phyloP scores from a whole-genome alignment of 2,797 vertebrate genomes.

The Chrysocyon brachyurus region DNA sequence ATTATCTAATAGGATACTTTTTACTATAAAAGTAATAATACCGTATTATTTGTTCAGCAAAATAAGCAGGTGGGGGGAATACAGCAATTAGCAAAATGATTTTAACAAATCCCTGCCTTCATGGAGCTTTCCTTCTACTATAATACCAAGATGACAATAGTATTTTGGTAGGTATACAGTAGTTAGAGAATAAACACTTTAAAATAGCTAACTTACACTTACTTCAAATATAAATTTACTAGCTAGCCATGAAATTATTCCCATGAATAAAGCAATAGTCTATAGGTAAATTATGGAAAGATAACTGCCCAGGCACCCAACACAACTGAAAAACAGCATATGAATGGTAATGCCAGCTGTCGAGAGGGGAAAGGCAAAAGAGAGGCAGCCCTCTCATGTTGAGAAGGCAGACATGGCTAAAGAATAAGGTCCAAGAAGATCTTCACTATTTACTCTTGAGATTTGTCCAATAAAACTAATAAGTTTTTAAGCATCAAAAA shows the following conservation, averaged over 20 bases:
- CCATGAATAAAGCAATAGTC: conserved; percentile 11
- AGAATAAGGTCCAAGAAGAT: conserved; percentile 40
- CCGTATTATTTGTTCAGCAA: conserved; percentile 46
- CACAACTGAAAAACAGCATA: conserved; percentile 29
- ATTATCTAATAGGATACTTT: not conserved
- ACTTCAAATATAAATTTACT: conserved; percentile 68
- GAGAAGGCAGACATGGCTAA: not conserved
- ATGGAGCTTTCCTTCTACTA: conserved; percentile 29
- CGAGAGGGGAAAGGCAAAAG: not conserved
- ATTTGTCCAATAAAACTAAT: conserved; percentile 21
- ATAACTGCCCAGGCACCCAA: not conserved
- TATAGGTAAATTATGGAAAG: conserved; percentile 43
- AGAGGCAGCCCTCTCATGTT: not conserved
- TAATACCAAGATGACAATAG: not conserved
- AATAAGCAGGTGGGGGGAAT: not conserved
- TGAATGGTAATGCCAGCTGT: not conserved
- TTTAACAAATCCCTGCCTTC: not conserved
- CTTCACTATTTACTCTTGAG: not conserved
- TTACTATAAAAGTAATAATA: conserved; percentile 31
- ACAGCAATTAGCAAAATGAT: not conserved
- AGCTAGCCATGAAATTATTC: conserved; percentile 33
- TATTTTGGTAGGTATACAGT: conserved; percentile 5
- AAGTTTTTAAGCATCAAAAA: conserved; percentile 26
- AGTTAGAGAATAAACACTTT: conserved; percentile 47
- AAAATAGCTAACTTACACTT: conserved; percentile 46